Conservation (phyloP, 92 coral and sea anemone species). For the Epizoanthus fatuus region DNA sequence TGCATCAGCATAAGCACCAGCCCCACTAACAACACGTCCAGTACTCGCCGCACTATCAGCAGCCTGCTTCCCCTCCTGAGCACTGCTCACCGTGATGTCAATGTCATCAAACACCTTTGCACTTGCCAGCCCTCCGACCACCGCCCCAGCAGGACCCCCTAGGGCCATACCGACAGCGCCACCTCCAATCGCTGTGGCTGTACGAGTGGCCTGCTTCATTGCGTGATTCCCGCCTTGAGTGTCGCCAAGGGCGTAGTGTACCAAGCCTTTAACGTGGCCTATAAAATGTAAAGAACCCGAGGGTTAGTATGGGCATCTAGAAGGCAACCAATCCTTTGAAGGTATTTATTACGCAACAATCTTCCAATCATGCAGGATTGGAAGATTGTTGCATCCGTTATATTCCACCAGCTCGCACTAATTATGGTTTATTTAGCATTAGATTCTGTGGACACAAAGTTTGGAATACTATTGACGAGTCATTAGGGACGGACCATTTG, state of each 20-base stretch:
- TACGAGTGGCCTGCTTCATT: slow-evolving; percentile 40
- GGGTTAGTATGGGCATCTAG: too few species aligned
- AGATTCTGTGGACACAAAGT: too few species aligned
- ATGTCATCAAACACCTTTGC: slow-evolving; percentile 45
- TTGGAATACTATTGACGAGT: too few species aligned
- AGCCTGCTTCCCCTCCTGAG: background rate
- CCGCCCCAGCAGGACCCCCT: slow-evolving; percentile 38
- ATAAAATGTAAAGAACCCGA: background rate
- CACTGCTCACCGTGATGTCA: slow-evolving; percentile 16
- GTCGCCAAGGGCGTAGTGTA: slow-evolving; percentile 49
- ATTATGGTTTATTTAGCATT: too few species aligned
- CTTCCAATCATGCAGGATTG: too few species aligned
- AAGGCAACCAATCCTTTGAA: too few species aligned
- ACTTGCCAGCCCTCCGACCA: slow-evolving; percentile 38
- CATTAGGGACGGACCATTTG: too few species aligned
- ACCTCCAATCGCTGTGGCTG: slow-evolving; percentile 26
- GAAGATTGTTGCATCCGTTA: too few species aligned
- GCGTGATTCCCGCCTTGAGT: slow-evolving; percentile 14
- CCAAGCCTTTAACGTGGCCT: slow-evolving; percentile 48
- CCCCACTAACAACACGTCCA: background rate
- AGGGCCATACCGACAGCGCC: slow-evolving; percentile 15
- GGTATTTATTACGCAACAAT: too few species aligned
- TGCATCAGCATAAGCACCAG: slow-evolving; percentile 1
- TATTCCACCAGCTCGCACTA: too few species aligned
- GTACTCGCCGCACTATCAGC: background rate